phyloP scores from a whole-genome alignment of 1,140 invertebrate species.

The Dendrolimus kikuchii region DNA sequence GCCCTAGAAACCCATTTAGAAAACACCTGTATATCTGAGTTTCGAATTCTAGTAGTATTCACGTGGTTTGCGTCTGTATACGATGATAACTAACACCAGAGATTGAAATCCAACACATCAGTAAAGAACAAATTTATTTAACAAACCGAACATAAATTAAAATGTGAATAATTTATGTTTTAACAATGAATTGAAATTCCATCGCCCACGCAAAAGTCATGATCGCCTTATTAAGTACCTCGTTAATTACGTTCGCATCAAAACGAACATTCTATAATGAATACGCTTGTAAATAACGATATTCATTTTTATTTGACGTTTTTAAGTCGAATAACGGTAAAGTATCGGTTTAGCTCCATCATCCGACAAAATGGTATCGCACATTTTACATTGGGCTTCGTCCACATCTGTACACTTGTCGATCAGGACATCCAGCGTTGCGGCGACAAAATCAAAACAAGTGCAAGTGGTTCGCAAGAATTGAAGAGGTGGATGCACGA shows the following conservation, averaged over 20 bases:
- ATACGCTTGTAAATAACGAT: slow-evolving; percentile 28
- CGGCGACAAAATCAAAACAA: no score
- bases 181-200: neutral
- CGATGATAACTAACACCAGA: neutral
- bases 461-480: no score
- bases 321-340: slow-evolving; percentile 43
- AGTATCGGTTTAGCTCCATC: slow-evolving; percentile 37
- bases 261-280: slow-evolving; percentile 25
- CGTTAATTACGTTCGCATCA: slow-evolving; percentile 19
- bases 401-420: neutral
- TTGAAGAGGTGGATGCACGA: no score
- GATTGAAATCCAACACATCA: neutral
- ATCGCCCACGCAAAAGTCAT: slow-evolving; percentile 4
- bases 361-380: slow-evolving; percentile 35
- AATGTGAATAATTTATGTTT: neutral
- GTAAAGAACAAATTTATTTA: no score
- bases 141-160: no score
- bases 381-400: slow-evolving; percentile 28
- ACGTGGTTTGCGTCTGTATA: slow-evolving; percentile 20
- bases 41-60: no score
- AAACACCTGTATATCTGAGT: no score
- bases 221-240: slow-evolving; percentile 15
- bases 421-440: no score
- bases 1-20: no score
- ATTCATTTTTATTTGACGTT: slow-evolving; percentile 45